Percentiles rank a stretch among this genome's conserved stretches.
Evolutionary conservation across 2,888 invertebrate genomes (phyloP).

Genomic region (Conops quadrifasciatus): DNA sequence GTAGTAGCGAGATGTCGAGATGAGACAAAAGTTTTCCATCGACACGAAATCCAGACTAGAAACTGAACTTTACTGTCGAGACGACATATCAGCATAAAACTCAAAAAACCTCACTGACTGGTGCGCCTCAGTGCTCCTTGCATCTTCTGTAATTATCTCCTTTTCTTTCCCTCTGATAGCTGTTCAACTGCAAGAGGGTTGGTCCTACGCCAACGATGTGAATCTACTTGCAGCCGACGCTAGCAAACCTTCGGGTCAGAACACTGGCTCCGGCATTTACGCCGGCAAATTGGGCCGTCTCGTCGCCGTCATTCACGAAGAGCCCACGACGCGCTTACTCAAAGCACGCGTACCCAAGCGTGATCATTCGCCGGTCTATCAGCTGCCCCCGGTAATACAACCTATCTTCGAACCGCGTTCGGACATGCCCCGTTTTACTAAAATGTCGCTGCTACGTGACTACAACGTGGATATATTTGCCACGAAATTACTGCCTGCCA

Average conservation of each 20-base stretch:
- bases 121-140: no score
- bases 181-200: constrained; percentile 70
- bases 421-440: constrained; percentile 46
- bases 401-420: constrained; percentile 46
- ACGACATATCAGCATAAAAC: no score
- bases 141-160: constrained; percentile 5
- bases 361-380: not conserved
- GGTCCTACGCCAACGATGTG: constrained; percentile 69
- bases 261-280: constrained; percentile 73
- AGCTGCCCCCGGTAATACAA: constrained; percentile 40
- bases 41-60: no score
- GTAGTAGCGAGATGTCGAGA: no score
- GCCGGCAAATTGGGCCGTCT: constrained; percentile 60
- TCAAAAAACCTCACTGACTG: no score
- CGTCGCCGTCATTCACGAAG: constrained; percentile 50
- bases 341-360: constrained; percentile 56
- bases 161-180: constrained; percentile 53
- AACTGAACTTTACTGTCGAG: no score
- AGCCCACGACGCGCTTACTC: constrained; percentile 46
- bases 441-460: constrained; percentile 51
- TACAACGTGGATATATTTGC: constrained; percentile 55
- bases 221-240: constrained; percentile 72
- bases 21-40: no score
- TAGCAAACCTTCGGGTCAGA: constrained; percentile 66
- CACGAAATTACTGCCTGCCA: constrained; percentile 44